Percentiles rank a stretch among this genome's conserved stretches.
Evolutionary conservation across 1,140 invertebrate genomes (phyloP).

Genomic region (Globodera ellingtonae): DNA sequence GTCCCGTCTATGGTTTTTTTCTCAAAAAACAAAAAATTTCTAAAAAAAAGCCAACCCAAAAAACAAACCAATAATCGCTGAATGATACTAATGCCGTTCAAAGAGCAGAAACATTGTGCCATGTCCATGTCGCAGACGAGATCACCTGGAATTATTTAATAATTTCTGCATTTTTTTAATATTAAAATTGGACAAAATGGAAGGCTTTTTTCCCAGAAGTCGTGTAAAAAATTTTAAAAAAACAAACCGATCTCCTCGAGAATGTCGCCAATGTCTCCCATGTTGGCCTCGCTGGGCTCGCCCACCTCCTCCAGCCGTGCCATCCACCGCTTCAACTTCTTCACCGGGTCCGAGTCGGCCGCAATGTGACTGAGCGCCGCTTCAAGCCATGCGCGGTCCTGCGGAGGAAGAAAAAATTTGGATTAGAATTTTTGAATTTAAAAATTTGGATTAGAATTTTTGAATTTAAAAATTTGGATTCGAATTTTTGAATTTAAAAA

Average conservation of each 20-base stretch:
- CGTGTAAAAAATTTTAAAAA: neutral
- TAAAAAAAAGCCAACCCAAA: too few species aligned
- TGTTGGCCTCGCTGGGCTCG: slow-evolving; percentile 26
- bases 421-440: neutral
- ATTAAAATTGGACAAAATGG: too few species aligned
- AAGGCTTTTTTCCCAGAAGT: too few species aligned
- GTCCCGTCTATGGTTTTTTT: too few species aligned
- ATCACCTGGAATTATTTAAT: neutral
- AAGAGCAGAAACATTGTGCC: slow-evolving; percentile 15
- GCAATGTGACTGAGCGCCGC: slow-evolving; percentile 15
- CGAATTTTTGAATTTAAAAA: neutral
- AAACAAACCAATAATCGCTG: slow-evolving; percentile 17
- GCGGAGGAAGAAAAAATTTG: neutral
- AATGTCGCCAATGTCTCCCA: slow-evolving; percentile 24
- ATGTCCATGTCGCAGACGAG: slow-evolving; percentile 26
- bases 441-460: neutral
- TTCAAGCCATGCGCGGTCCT: slow-evolving; percentile 29
- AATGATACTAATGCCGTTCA: slow-evolving; percentile 5
- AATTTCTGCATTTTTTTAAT: too few species aligned
- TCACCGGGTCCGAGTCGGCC: slow-evolving; percentile 26
- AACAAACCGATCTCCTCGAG: slow-evolving; percentile 25
- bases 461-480: too few species aligned
- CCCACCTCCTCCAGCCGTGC: slow-evolving; percentile 19
- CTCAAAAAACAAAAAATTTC: too few species aligned
- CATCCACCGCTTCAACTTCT: slow-evolving; percentile 32